Evolutionary conservation across 64 coral and sea anemone species (phyloP), one percentile per base, ranked within the genome.

Genomic region (Anthopleura sola): DNA sequence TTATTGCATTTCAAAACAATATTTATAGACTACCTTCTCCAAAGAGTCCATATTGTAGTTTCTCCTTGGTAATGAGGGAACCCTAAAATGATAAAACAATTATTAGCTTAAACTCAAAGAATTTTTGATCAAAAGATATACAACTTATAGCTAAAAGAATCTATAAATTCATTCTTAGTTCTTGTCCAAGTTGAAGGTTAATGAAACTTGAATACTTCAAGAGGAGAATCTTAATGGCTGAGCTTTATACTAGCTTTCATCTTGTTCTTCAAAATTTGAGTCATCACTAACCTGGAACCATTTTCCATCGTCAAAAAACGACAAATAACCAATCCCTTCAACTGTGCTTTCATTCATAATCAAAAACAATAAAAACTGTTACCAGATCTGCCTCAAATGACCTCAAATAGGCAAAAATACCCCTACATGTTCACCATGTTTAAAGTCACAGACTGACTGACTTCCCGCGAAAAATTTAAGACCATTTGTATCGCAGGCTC

Each of bases 201-300:
- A 44, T 44, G 40, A 44, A 44, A 44, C 4, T 44, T 44, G 40
- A 44, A 44, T 6, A 44, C n/a, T n/a, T n/a, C 4, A 44, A 44
- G 40, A 44, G 9, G 9, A 44, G 1, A 44, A 44, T 44, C 9
- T 44, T 6, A 44, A 44, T 44, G 40, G 39, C 2, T 44, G 39
- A 44, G 39, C 39, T 44, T 44, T 44, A 44, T 44, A 44, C 39
- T 44, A 44, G 40, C 40, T 44, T 44, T 44, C 40, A 44, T 44
- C 40, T 44, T 6, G 18, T 75, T 29, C 23, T 36, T 48, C 17
- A 0, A 38, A 39, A 39, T 34, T 19, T 23, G 3, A 0, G 17
- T 33, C 32, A 8, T 37, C 31, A 39, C 76, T 75, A 36, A 91
- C 89, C 89, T 91, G 89, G 85, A 91, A 91, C 89, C 89, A 91